Evolutionary conservation across 2,113 vertebrate genomes (phyloP), one percentile per base, ranked within the genome.

Genomic region (Clupea harengus): DNA sequence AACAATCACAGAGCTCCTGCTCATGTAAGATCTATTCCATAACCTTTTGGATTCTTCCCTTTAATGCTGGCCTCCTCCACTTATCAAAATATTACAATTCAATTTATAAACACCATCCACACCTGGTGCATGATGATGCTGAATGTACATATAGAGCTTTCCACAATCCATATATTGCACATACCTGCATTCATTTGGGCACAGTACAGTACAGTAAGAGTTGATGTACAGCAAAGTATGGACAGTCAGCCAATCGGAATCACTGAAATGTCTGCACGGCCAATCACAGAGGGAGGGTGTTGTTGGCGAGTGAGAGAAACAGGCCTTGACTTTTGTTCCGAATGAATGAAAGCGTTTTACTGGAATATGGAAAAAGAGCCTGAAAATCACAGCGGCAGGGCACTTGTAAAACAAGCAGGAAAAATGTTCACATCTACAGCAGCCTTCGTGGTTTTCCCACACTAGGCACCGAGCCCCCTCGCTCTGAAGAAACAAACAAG

Each of bases 331-430:
- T 88, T 81, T 89, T 87, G 91, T 91, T 72, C 25, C 64, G 25
- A 28, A 81, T 89, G 86, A 90, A 88, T 84, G 86, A 90, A 85
- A 85, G 92, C 84, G 88, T 87, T 81, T 80, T 81, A 85, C 88
- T 17, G 25, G 86, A 90, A 92, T 88, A 88, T 92, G 92, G 91
- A 72, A 72, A 92, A 89, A 89, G 60, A 89, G 89, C 86, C 90
- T 39, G 4, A 84, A 50, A 85, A 81, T 89, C 90, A n/a, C 60
- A 83, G 82, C 18, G 57, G 57, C 52, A 0, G 82, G 28, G 82
- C 39, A 18, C 32, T 39, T 8, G 20, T 54, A 60, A 45, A 32
- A 54, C 49, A 32, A 83, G n/a, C 9, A 54, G 52, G 32, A 45
- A 83, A 60, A 44, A 18, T 28, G 54, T 32, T 72, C n/a, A 28